Evolutionary conservation across 2,888 invertebrate genomes (phyloP), one percentile per base, ranked within the genome.

Genomic region (Morinoia aosen): DNA sequence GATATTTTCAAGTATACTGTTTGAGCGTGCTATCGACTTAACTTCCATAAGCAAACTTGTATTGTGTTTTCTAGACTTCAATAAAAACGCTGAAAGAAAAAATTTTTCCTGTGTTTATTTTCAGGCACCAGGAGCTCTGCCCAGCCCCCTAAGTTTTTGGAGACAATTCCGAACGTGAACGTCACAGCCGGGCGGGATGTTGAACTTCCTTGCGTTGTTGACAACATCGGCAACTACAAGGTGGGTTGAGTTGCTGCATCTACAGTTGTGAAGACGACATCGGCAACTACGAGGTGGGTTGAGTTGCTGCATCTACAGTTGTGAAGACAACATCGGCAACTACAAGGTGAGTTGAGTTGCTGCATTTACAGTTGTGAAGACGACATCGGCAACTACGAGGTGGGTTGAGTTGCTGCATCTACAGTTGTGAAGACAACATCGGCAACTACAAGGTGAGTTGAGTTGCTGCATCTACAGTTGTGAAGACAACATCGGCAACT

Each of bases 111-210:
- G 14, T 19, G 19, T 19, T 61, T 61, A 61, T 61, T 76, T 95
- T 11, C 95, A 95, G 95, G 39, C 19, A 19, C 56, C 48, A 58
- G 88, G n/a, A 58, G 91, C 93, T 40, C 94, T 12, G 48, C 58
- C 11, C 64, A 88, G 12, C n/a, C 56, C 97, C 99, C 99, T 56
- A 98, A 98, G 97, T 99, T 99, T 97, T 98, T 98, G 76, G 99
- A 99, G 97, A 98, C 98, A 95, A 99, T 99, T 97, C 99, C 99
- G 95, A 99, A 99, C 97, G 98, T 99, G 97, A 99, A 99, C 39
- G 99, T 99, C 97, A 98, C 99, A 95, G 98, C 99, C 95, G 99
- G 99, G 97, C 98, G 99, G 97, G 99, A 99, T 97, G 99, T 98
- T 97, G 98, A 98, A 97, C 97, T 99, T 97, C 98, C 99, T n/a